Base-by-base conservation (phyloP, 2,797 vertebrate species). In the Poliocrania exsul region DNA sequence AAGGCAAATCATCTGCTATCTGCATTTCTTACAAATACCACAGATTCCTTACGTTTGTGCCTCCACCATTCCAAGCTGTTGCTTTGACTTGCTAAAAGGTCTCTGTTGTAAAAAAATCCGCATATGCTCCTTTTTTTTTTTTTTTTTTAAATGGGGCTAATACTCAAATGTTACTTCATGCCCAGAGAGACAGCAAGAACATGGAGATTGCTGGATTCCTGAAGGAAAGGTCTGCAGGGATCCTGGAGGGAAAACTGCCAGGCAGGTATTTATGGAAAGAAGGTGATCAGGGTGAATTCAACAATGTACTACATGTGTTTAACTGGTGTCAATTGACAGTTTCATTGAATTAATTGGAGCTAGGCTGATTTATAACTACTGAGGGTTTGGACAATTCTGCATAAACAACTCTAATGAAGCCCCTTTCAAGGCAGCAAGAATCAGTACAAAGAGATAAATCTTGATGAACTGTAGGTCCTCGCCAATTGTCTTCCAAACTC, bases 11-110 rank as follows among this genome's bases (percentile, higher is more conserved):
- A 31, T 92, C 82, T 90, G 47, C 86, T 96, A 95, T 95, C 86
- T 93, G 74, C 92, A 83, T 96, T 95, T 96, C 86, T 95, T 89
- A 91, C 65, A 93, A 96, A 96, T 96, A 85, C 95, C 93, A 88
- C 70, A 85, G 81, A 97, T 97, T 95, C 94, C 71, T 94, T 95
- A 91, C 4, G 29, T 92, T 88, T 84, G 87, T 95, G 94, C 79
- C 85, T 92, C 87, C 85, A 93, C 62, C 82, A 85, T 96, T 96
- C 78, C 93, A 84, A 90, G 74, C 64, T 74, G 81, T 84, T 95
- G 38, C 90, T 96, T 95, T 95, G 89, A 96, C 92, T 94, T 93
- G 89, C 74, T 95, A 93, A 92, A 88, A 56, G 64, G 20, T 92
- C 46, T 92, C 53, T 88, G 73, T 64, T 90, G 82, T 84, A 79